Base-by-base conservation (phyloP, 2,113 vertebrate genomes). In the Cettia cetti region DNA sequence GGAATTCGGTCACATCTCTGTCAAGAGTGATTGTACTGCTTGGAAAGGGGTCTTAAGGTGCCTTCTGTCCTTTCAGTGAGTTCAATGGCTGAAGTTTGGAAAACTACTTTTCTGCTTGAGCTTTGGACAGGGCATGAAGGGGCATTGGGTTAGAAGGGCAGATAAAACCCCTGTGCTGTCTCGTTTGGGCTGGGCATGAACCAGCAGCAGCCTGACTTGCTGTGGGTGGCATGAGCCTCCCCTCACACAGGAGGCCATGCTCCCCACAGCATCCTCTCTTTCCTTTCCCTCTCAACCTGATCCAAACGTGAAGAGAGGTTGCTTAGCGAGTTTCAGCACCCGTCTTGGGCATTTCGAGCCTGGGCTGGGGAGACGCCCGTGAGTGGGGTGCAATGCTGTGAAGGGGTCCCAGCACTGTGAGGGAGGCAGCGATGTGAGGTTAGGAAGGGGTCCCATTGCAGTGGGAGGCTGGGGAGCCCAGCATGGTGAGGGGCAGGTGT, bases 131-230 rank as follows among this genome's bases (percentile, higher is more conserved):
- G 23, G 8, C 4, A n/a, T 24, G 30, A 37, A 53, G 33, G 2
- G 5, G 13, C 10, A 40, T 40, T 10, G 40, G 15, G 15, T 33
- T 33, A 14, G 37, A 39, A 44, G 19, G 20, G 11, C 19, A 15
- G 31, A 7, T 31, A 26, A 44, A 66, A 44, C 2, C 10, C 14
- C 40, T 2, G 1, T 0, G 0, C 10, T 45, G 27, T 14, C n/a
- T 37, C 3, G 0, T 52, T 22, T 10, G 28, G 17, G 31, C 56
- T 19, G 17, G 39, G 27, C 37, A n/a, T 0, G 2, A 42, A 15
- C 2, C 31, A 18, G 33, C 61, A 14, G 20, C 42, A 33, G 24
- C 13, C 3, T 10, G 33, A 56, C 19, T 5, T 3, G 9, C 57
- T 11, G 23, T 11, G 31, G 11, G 37, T 3, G 22, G 4, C 33